phyloP scores from a whole-genome alignment of 2,113 vertebrate species.

The Eidolon helvum region DNA sequence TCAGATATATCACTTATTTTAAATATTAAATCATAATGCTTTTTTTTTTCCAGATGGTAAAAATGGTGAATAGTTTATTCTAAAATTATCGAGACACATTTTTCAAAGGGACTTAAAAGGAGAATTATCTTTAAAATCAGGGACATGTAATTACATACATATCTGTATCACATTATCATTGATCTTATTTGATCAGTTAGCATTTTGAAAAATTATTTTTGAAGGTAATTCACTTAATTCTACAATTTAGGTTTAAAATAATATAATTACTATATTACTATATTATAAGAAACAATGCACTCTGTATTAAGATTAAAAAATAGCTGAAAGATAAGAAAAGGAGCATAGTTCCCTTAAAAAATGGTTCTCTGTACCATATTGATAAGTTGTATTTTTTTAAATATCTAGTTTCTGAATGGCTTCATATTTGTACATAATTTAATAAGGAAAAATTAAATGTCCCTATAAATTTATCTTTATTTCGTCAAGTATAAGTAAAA shows the following conservation, averaged over 20 bases:
- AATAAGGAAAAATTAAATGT: constrained; percentile 9
- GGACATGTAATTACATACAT: neutral
- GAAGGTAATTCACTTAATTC: constrained; percentile 17
- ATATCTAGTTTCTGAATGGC: neutral
- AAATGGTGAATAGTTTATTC: neutral
- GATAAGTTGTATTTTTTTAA: neutral
- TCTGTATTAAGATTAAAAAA: constrained; percentile 9
- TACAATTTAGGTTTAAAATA: neutral
- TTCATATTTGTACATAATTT: constrained; percentile 6
- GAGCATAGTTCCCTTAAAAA: neutral
- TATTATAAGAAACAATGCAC: neutral
- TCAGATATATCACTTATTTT: neutral
- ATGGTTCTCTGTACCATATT: neutral
- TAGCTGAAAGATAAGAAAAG: neutral
- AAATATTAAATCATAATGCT: neutral
- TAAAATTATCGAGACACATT: neutral
- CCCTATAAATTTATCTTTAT: neutral
- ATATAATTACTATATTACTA: neutral
- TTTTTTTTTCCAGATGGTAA: constrained; percentile 33
- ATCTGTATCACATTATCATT: neutral
- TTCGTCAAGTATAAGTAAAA: neutral
- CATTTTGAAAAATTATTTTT: constrained; percentile 45
- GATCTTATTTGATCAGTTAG: neutral
- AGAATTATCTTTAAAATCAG: neutral
- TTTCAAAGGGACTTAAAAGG: neutral